phyloP scores from a whole-genome alignment of 2,888 invertebrate species.

The Odontothrips loti region DNA sequence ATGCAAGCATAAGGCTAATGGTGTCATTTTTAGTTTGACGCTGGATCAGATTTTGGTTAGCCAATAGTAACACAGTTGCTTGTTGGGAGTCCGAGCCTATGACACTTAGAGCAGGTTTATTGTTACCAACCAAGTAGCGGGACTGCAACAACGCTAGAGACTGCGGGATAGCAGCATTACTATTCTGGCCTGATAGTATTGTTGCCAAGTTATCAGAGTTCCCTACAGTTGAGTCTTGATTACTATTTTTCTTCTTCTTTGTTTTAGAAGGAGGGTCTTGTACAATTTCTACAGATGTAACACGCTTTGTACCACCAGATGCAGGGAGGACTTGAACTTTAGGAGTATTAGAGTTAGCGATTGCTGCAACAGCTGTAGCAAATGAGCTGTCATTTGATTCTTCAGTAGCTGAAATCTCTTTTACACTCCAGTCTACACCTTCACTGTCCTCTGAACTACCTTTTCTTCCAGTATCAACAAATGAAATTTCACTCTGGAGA shows the following conservation, averaged over 20 bases:
- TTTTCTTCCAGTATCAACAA: background rate
- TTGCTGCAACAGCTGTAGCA: background rate
- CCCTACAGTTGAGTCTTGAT: background rate
- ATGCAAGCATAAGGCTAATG: slow-evolving; percentile 4
- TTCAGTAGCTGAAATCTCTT: background rate
- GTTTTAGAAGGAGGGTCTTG: background rate
- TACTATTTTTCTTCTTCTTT: background rate
- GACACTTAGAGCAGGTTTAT: background rate
- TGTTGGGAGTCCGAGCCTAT: slow-evolving; percentile 1
- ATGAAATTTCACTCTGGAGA: slow-evolving; percentile 6
- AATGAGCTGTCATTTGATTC: background rate
- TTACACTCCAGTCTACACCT: background rate
- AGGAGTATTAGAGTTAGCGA: background rate
- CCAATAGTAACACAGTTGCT: slow-evolving; percentile 8
- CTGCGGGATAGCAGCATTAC: slow-evolving; percentile 13
- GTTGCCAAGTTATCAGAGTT: slow-evolving; percentile 3
- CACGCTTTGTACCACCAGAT: background rate
- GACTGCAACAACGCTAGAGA: background rate
- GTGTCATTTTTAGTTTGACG: background rate
- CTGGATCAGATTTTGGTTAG: background rate
- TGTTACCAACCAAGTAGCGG: background rate
- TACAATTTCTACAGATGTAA: background rate
- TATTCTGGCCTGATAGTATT: background rate
- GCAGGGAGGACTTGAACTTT: background rate
- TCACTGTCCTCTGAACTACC: background rate